These are phyloP conservation scores for Argyrosomus regius DNA, from an alignment of 2,797 vertebrate genomes.

Conservation along the genomic window DNA sequence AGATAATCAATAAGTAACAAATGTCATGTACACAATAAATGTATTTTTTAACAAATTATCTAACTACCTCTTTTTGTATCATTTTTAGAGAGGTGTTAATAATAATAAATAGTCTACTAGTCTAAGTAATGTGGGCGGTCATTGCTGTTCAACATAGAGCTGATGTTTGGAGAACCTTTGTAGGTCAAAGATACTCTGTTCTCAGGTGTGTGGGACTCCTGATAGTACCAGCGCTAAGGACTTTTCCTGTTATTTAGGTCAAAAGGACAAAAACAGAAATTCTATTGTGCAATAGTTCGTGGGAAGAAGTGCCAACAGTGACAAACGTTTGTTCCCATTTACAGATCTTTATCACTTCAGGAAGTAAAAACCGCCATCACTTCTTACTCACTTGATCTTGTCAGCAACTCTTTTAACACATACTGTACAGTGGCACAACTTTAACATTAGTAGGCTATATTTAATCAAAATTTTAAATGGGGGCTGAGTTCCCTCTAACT, in stretches of 20 bases:
- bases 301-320: background rate
- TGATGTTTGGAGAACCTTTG: background rate
- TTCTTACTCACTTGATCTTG: background rate
- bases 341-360: background rate
- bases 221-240: no score
- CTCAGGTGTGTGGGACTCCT: background rate
- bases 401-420: background rate
- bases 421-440: background rate
- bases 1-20: constrained; percentile 17
- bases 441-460: background rate
- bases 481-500: background rate
- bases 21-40: constrained; percentile 1
- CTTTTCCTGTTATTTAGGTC: background rate
- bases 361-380: background rate
- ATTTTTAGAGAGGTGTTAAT: background rate
- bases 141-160: no score
- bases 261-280: background rate
- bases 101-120: background rate
- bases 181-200: background rate
- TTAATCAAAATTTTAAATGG: background rate
- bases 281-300: background rate
- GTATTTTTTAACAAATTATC: background rate
- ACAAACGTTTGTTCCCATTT: no score
- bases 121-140: background rate
- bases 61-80: background rate